A percentile compares a stretch with the other conserved stretches of the same genome.
Evolutionary conservation across 1,140 invertebrate species (phyloP).

Genomic region (Leptinotarsa undecemlineata): DNA sequence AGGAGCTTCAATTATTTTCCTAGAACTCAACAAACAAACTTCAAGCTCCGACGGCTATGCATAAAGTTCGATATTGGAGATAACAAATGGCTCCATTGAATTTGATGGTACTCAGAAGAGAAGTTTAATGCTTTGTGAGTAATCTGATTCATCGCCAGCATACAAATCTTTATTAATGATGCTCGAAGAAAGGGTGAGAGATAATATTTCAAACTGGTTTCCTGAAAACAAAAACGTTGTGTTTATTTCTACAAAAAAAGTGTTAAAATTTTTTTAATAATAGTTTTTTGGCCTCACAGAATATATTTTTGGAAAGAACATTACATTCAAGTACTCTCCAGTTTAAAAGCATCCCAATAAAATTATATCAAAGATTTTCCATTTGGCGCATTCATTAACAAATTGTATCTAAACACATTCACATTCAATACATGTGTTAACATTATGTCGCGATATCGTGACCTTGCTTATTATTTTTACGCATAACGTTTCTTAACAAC

Average conservation of each 20-base stretch:
- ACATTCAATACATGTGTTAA: neutral
- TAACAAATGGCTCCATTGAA: conserved; percentile 8
- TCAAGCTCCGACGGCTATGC: neutral
- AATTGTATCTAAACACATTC: neutral
- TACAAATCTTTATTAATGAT: conserved; percentile 4
- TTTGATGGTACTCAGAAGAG: conserved; percentile 1
- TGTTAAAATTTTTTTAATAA: too few species aligned
- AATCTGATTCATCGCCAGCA: conserved; percentile 5
- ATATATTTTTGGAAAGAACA: too few species aligned
- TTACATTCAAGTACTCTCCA: too few species aligned
- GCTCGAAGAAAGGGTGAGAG: neutral
- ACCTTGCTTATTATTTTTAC: conserved; percentile 1
- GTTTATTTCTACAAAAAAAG: too few species aligned
- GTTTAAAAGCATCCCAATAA: too few species aligned
- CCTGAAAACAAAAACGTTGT: too few species aligned
- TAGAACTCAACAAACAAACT: neutral
- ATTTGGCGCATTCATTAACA: neutral
- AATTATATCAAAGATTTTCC: too few species aligned
- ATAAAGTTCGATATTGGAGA: neutral
- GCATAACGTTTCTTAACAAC: neutral
- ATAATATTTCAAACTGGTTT: neutral
- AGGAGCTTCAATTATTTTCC: neutral
- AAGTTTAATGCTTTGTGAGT: neutral
- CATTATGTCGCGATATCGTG: neutral
- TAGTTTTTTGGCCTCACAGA: too few species aligned